phyloP scores from a whole-genome alignment of 2,113 vertebrate species.

The Proterorhinus semilunaris region DNA sequence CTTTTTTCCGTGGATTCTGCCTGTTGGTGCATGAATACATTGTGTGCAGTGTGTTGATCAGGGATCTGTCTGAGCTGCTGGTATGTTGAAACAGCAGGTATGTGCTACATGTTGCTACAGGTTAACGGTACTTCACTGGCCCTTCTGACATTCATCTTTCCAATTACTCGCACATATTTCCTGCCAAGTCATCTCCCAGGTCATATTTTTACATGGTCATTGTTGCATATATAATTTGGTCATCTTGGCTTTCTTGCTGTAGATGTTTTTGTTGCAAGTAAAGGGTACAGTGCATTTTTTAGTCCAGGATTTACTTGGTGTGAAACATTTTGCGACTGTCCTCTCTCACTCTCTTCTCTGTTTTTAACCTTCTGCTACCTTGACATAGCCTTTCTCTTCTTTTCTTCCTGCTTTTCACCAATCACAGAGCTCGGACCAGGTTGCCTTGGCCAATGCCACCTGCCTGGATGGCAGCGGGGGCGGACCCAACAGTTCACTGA shows the following conservation, averaged over 20 bases:
- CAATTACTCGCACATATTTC: conserved; percentile 25
- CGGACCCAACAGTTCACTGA: conserved; percentile 86
- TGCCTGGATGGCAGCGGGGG: conserved; percentile 80
- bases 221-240: conserved; percentile 1
- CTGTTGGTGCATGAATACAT: conserved; percentile 31
- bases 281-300: conserved; percentile 11
- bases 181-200: conserved; percentile 17
- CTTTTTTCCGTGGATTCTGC: conserved; percentile 26
- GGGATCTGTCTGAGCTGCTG: conserved; percentile 45
- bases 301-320: conserved; percentile 22
- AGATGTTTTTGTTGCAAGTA: conserved; percentile 24
- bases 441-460: conserved; percentile 78
- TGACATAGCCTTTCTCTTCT: conserved; percentile 49
- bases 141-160: conserved; percentile 58
- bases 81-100: conserved; percentile 63
- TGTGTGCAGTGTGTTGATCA: conserved; percentile 28
- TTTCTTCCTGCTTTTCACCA: conserved; percentile 76
- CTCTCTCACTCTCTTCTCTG: conserved; percentile 52
- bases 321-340: conserved; percentile 33
- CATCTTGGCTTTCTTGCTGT: conserved; percentile 5
- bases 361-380: conserved; percentile 52
- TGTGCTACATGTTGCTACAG: conserved; percentile 69
- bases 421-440: conserved; percentile 85
- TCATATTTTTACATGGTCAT: conserved; percentile 11
- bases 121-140: conserved; percentile 49